A percentile compares a stretch with the other conserved stretches of the same genome.
These are phyloP conservation scores for Hypocryptadius cinnamomeus DNA, from an alignment of 2,113 vertebrate species.

Conservation along the genomic window DNA sequence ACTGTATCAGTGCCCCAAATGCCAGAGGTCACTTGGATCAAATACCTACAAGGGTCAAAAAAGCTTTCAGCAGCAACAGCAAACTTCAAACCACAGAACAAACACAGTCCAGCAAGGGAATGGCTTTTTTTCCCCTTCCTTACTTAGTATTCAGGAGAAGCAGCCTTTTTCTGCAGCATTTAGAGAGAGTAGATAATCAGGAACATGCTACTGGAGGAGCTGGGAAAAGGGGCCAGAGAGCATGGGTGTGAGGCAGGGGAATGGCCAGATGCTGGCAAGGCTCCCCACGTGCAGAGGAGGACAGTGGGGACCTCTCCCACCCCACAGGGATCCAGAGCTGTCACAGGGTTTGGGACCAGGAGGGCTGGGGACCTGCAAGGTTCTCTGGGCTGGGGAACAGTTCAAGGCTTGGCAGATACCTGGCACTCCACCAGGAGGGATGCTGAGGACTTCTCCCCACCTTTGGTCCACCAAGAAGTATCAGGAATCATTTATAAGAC, in stretches of 20 bases:
- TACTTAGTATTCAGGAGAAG: slow-evolving; percentile 21
- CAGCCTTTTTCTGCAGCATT: slow-evolving; percentile 13
- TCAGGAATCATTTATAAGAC: background rate
- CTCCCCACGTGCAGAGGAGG: background rate
- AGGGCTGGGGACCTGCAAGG: background rate
- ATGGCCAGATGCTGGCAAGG: background rate
- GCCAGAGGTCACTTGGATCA: background rate
- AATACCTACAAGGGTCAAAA: background rate
- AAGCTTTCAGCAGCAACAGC: background rate
- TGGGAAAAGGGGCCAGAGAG: slow-evolving; percentile 8
- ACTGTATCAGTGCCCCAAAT: background rate
- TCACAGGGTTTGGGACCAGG: background rate
- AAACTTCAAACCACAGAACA: background rate
- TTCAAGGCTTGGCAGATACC: background rate
- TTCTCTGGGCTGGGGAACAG: background rate
- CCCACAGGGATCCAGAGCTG: background rate
- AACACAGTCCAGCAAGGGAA: background rate
- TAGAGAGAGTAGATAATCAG: background rate
- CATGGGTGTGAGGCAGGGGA: background rate
- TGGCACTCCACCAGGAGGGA: background rate
- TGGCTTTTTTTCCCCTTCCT: background rate
- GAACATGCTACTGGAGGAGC: background rate
- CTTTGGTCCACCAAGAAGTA: background rate
- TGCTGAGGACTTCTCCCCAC: background rate
- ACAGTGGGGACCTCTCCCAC: background rate